These are phyloP conservation scores for Hypotaenidia philippensis DNA, from an alignment of 2,797 vertebrate genomes.

Conservation along the genomic window DNA sequence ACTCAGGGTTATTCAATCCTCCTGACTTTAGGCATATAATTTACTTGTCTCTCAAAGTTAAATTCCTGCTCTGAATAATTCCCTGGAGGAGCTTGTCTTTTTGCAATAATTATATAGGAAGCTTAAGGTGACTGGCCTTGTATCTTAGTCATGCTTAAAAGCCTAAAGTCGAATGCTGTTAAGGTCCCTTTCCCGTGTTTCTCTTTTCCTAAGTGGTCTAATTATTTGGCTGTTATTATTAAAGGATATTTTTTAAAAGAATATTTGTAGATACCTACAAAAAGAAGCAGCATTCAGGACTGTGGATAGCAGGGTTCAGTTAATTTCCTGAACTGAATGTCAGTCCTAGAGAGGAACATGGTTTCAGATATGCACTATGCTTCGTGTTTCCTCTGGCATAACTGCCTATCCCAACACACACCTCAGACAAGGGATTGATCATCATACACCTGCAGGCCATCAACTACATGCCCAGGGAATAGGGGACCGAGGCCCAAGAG, in stretches of 20 bases:
- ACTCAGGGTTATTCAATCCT: neutral
- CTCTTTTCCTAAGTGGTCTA: neutral
- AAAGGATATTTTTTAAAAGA: neutral
- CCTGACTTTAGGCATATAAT: neutral
- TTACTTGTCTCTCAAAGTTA: constrained; percentile 10
- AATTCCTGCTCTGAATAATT: constrained; percentile 8
- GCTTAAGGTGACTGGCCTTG: neutral
- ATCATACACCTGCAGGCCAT: neutral
- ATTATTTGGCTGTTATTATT: neutral
- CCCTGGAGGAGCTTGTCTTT: neutral
- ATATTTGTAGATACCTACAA: neutral
- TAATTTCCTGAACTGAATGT: neutral
- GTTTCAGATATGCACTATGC: neutral
- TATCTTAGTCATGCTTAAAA: constrained; percentile 2
- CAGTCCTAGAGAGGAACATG: neutral
- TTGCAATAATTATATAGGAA: neutral
- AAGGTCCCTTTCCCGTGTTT: neutral
- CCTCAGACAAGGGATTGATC: fast-evolving
- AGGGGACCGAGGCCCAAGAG: neutral
- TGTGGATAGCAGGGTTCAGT: neutral
- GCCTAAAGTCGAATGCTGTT: neutral
- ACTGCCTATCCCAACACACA: neutral
- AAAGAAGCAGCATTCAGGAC: neutral
- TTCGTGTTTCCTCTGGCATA: neutral
- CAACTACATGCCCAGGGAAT: neutral